phyloP scores from a whole-genome alignment of 2,113 vertebrate species.

The Forbesichthys papilliferus region DNA sequence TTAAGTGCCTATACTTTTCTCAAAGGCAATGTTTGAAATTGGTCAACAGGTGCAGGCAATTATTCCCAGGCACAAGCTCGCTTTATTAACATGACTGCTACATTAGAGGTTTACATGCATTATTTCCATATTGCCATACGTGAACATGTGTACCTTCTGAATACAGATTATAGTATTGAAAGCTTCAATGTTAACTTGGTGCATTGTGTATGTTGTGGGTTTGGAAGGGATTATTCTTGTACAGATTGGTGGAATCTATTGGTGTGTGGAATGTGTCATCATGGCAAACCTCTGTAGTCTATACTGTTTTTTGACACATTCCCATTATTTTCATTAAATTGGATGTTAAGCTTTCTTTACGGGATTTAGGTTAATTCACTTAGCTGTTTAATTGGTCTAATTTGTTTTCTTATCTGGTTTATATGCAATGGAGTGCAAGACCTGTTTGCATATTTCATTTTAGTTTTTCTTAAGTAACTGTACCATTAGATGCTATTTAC shows the following conservation, averaged over 20 bases:
- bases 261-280: slow-evolving; percentile 14
- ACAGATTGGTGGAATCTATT: slow-evolving; percentile 38
- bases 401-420: no score
- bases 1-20: no score
- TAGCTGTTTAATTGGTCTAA: no score
- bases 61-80: no score
- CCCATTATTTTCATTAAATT: background rate
- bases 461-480: no score
- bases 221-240: slow-evolving; percentile 9
- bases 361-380: no score
- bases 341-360: background rate
- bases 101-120: no score
- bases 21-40: no score
- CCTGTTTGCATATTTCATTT: background rate
- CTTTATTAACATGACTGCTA: no score
- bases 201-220: slow-evolving; percentile 1
- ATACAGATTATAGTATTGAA: background rate
- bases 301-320: background rate
- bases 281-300: background rate
- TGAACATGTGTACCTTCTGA: background rate
- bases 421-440: no score
- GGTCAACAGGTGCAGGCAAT: no score
- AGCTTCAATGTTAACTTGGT: slow-evolving; percentile 24
- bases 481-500: background rate
- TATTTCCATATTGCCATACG: background rate